Evolutionary conservation across 2,888 invertebrate genomes (phyloP).

Genomic region (Nasonovia ribisnigri): DNA sequence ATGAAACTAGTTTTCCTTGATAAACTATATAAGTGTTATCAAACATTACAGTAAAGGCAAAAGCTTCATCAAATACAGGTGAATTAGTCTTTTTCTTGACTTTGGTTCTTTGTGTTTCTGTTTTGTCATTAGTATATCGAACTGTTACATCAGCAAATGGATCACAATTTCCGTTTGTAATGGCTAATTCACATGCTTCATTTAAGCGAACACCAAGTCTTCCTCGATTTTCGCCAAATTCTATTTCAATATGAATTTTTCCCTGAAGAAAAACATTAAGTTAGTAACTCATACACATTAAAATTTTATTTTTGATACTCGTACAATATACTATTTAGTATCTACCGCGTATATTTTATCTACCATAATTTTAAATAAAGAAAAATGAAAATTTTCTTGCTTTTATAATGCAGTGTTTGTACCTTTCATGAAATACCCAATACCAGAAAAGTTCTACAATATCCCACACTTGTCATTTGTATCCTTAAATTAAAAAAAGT

Average conservation of each 20-base stretch:
- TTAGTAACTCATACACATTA: not conserved
- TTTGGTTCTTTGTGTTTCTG: conserved; percentile 84
- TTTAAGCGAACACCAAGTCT: conserved; percentile 74
- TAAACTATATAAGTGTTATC: not conserved
- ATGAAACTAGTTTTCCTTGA: not conserved
- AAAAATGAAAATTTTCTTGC: not conserved
- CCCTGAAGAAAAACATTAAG: conserved; percentile 69
- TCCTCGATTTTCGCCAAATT: conserved; percentile 72
- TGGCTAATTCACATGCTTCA: conserved; percentile 89
- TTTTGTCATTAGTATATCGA: conserved; percentile 83
- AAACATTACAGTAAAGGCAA: conserved; percentile 78
- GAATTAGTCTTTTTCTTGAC: conserved; percentile 91
- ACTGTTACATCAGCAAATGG: conserved; percentile 88
- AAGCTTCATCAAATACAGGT: conserved; percentile 89
- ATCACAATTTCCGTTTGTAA: conserved; percentile 92
- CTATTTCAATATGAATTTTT: conserved; percentile 87
- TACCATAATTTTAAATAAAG: not conserved
- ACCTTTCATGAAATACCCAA: not conserved
- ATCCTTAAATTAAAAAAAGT: too few species aligned
- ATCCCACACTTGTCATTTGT: not conserved
- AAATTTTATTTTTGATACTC: not conserved
- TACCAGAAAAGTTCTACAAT: not conserved
- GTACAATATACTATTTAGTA: not conserved
- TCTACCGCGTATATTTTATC: not conserved
- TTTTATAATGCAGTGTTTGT: not conserved